A percentile compares a stretch with the other conserved stretches of the same genome.
phyloP scores from a whole-genome alignment of 1,140 invertebrate genomes.

The Araneus ventricosus region DNA sequence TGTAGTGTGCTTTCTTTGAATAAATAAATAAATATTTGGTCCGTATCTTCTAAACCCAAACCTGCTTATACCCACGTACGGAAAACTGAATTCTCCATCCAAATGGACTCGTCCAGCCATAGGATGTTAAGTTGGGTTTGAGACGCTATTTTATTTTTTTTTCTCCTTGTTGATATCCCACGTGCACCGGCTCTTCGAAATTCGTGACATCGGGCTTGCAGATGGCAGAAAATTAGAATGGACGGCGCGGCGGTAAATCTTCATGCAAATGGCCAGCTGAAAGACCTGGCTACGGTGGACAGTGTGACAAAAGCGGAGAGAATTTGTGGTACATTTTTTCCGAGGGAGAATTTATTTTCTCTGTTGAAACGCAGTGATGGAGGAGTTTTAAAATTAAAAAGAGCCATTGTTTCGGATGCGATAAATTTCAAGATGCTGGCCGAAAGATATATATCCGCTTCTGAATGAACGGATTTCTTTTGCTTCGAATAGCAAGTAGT shows the following conservation, averaged over 20 bases:
- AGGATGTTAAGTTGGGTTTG: too few relatives aligned
- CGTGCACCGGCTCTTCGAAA: neutral
- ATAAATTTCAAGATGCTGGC: neutral
- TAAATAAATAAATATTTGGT: too few relatives aligned
- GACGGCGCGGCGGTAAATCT: neutral
- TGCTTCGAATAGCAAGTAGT: too few relatives aligned
- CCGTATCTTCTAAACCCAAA: too few relatives aligned
- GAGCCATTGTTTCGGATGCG: neutral
- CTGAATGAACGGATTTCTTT: too few relatives aligned
- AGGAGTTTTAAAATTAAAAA: slow-evolving; percentile 22
- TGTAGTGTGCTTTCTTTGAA: too few relatives aligned
- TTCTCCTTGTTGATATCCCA: neutral
- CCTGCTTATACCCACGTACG: too few relatives aligned
- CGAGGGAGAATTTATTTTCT: neutral
- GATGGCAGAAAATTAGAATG: neutral
- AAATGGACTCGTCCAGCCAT: too few relatives aligned
- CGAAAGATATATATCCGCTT: too few relatives aligned
- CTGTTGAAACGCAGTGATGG: neutral
- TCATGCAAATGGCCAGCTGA: neutral
- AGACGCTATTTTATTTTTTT: neutral
- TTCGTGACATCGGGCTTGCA: neutral
- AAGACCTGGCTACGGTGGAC: neutral
- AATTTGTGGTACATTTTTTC: neutral
- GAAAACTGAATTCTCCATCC: too few relatives aligned
- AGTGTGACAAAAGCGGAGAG: neutral